phyloP scores from a whole-genome alignment of 2,113 vertebrate genomes.

The Muscicapa adusta region DNA sequence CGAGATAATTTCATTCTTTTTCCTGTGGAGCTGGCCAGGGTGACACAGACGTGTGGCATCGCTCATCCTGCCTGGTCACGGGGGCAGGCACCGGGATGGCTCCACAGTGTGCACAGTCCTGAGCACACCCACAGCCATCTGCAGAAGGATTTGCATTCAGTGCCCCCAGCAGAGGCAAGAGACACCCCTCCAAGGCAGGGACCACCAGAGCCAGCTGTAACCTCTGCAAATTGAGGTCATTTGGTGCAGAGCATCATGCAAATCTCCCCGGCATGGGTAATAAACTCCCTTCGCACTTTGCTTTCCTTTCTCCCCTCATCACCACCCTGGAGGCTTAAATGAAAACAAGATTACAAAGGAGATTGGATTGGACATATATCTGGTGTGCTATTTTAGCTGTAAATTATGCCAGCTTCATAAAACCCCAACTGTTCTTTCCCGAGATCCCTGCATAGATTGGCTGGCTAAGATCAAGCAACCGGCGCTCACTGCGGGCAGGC shows the following conservation, averaged over 20 bases:
- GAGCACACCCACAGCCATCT: background rate
- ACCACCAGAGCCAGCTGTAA: background rate
- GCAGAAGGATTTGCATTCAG: background rate
- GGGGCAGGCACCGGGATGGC: background rate
- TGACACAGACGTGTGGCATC: background rate
- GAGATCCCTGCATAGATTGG: slow-evolving; percentile 31
- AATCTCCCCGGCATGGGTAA: background rate
- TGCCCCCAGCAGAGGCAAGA: background rate
- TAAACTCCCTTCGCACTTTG: background rate
- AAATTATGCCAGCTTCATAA: slow-evolving; percentile 62
- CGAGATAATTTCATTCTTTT: background rate
- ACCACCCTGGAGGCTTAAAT: slow-evolving; percentile 27
- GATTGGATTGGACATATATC: slow-evolving; percentile 37
- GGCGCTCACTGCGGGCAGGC: background rate
- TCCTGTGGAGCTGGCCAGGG: background rate
- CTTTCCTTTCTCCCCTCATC: background rate
- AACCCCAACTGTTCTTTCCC: slow-evolving; percentile 36
- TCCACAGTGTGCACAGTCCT: background rate
- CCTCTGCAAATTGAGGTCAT: slow-evolving; percentile 6
- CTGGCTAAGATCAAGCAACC: background rate
- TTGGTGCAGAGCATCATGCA: background rate
- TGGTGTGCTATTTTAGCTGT: slow-evolving; percentile 49
- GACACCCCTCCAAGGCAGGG: background rate
- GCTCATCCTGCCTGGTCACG: background rate
- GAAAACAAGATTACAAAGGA: slow-evolving; percentile 55